A percentile compares a stretch with the other conserved stretches of the same genome.
These are phyloP conservation scores for Cetonia aurata DNA, from an alignment of 2,888 invertebrate genomes.

Conservation along the genomic window DNA sequence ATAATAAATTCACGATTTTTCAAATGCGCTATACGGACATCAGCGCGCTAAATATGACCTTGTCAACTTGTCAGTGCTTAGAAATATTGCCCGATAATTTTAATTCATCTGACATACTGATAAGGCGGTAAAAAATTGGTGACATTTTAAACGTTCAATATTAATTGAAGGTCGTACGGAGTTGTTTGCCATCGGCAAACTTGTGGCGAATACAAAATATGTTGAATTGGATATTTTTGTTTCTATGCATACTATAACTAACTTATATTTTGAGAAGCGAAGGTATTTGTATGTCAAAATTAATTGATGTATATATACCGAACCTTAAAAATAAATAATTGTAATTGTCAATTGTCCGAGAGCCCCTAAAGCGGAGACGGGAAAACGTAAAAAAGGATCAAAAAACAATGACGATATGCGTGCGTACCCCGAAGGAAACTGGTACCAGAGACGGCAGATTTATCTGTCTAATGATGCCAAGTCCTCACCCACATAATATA, in stretches of 20 bases:
- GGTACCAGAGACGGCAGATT: constrained; percentile 47
- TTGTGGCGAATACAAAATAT: neutral
- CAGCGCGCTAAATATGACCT: constrained; percentile 1
- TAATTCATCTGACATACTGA: neutral
- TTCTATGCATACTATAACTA: neutral
- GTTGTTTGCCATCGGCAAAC: constrained; percentile 3
- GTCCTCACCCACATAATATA: constrained; percentile 53
- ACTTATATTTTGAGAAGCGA: neutral
- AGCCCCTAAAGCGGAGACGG: constrained; percentile 44
- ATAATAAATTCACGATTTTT: constrained; percentile 15
- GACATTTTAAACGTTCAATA: constrained; percentile 26
- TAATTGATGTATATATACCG: neutral
- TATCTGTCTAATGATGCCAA: constrained; percentile 52
- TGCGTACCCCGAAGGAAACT: constrained; percentile 53
- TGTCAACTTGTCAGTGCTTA: constrained; percentile 14
- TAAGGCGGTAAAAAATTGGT: constrained; percentile 1
- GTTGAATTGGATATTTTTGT: constrained; percentile 12
- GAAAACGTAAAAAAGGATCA: no score
- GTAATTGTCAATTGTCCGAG: constrained; percentile 25
- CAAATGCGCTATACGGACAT: neutral
- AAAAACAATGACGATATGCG: constrained; percentile 53
- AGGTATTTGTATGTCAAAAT: neutral
- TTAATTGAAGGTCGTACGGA: constrained; percentile 27
- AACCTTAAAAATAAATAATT: constrained; percentile 6
- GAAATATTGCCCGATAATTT: neutral